Base-by-base conservation (phyloP, 2,888 invertebrate species). In the Saturnia pavonia region DNA sequence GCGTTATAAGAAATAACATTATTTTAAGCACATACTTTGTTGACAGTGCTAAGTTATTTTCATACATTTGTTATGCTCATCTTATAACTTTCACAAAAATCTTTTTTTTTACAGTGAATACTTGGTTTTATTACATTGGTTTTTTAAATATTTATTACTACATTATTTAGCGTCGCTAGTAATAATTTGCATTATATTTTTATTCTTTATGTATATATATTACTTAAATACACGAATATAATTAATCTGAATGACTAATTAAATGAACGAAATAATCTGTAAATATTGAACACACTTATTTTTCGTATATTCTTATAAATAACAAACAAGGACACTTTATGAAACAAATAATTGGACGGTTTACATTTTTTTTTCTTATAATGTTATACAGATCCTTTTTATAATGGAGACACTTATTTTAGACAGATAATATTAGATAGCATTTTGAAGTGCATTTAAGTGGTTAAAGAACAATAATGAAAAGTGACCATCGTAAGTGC, bases 231-330 rank as follows among this genome's bases (percentile, higher is more conserved):
- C 11, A 60, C 25, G 25, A 27, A 60, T 60, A 14, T 27, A 27
- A 27, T 27, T 60, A 60, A 27, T 60, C 4, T 27, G 25, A 27
- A 60, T 25, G 25, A 57, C 27, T 60, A 27, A 60, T 27, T 27
- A 72, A 73, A 60, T 67, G 68, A 67, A 63, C 57, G 22, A 48
- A 69, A 69, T 42, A 40, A 63, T 19, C 42, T 67, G 40, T 75
- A 76, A 75, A 78, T 76, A 84, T 72, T 90, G 89, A 90, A 89
- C 90, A 90, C 90, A 89, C 86, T 71, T 73, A n/a, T 69, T 82
- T 76, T 85, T 85, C 80, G 81, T 83, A 82, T 78, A 82, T 78
- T 80, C 74, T 82, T 81, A 77, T 75, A 75, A 79, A 73, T 80
- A 78, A 79, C 75, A 74, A 72, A 81, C 85, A 86, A 88, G 84